A percentile compares a stretch with the other conserved stretches of the same genome.
These are phyloP conservation scores for Pseudochromis fuscus DNA, from an alignment of 2,797 vertebrate species.

Conservation along the genomic window DNA sequence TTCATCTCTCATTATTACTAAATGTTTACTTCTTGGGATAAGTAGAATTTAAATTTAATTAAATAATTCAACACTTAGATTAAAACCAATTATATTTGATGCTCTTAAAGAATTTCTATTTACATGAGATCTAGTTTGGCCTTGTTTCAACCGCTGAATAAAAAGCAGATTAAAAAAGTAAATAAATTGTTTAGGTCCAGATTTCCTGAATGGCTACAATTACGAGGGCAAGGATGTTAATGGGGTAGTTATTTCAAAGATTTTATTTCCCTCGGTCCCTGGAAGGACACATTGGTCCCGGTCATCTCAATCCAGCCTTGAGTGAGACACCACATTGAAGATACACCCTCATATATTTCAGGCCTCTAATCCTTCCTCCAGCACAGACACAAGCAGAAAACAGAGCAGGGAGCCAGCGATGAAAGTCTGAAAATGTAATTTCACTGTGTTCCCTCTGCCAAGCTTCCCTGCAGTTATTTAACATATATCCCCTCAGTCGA, in stretches of 20 bases:
- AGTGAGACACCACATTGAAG: constrained; percentile 68
- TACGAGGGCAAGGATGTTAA: background rate
- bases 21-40: constrained; percentile 6
- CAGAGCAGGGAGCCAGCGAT: constrained; percentile 66
- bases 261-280: constrained; percentile 14
- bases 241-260: constrained; percentile 15
- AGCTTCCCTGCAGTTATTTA: constrained; percentile 80
- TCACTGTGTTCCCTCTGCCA: constrained; percentile 59
- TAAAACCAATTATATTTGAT: constrained; percentile 28
- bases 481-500: constrained; percentile 68
- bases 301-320: constrained; percentile 36
- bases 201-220: constrained; percentile 32
- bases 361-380: constrained; percentile 64
- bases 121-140: constrained; percentile 24
- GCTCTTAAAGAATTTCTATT: constrained; percentile 3
- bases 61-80: constrained; percentile 8
- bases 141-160: constrained; percentile 26
- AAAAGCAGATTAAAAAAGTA: constrained; percentile 24
- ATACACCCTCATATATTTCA: constrained; percentile 48
- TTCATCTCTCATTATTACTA: constrained; percentile 3
- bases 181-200: constrained; percentile 21
- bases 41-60: constrained; percentile 15
- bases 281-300: constrained; percentile 32
- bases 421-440: constrained; percentile 80
- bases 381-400: constrained; percentile 59